Base-by-base conservation (phyloP, 1,140 invertebrate species). In the Capitella teleta region DNA sequence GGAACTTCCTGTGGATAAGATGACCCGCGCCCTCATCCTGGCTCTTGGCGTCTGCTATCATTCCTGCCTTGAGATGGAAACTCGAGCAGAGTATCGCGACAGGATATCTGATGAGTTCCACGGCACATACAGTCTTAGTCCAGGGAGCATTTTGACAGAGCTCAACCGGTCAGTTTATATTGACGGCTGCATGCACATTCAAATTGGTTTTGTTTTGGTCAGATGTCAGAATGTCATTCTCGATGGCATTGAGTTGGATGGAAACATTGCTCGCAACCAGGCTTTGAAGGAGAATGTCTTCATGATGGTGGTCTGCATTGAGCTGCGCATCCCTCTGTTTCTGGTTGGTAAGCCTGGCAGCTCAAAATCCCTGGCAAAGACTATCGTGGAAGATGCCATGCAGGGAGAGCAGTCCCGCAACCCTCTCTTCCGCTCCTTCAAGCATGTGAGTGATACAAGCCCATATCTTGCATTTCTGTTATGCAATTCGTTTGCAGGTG, bases 301-400 rank as follows among this genome's bases (percentile, higher is more conserved):
- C 32, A 61, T 68, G 59, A 67, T 68, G 63, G 56, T 67, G n/a
- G 48, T 63, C 8, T 67, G 64, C 46, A 63, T 67, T 40, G 62
- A 64, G 38, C 46, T 61, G 10, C 47, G 60, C 5, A 63, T 68
- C 6, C 66, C 66, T 8, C 50, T 68, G 16, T 68, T 68, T 49
- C 50, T 68, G 25, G 62, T 67, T n/a, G 66, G 66, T 12, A 68
- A 64, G 53, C 67, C 67, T 34, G 67, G 67, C 6, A 66, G 64
- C 45, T 66, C 63, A 8, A 69, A 69, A 50, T 69, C 66, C 18
- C 53, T 67, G 38, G 61, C 65, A 4, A 66, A 62, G 32, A 60
- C 60, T 18, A 60, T 68, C 38, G 64, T 68, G 5, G 47, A 51
- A 10, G 59, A 66, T 56, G 61, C 58, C 21, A 66, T 68, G 64